Evolutionary conservation across 2,888 invertebrate species (phyloP), one percentile per base, ranked within the genome.

Genomic region (Ptilodon capucinus): DNA sequence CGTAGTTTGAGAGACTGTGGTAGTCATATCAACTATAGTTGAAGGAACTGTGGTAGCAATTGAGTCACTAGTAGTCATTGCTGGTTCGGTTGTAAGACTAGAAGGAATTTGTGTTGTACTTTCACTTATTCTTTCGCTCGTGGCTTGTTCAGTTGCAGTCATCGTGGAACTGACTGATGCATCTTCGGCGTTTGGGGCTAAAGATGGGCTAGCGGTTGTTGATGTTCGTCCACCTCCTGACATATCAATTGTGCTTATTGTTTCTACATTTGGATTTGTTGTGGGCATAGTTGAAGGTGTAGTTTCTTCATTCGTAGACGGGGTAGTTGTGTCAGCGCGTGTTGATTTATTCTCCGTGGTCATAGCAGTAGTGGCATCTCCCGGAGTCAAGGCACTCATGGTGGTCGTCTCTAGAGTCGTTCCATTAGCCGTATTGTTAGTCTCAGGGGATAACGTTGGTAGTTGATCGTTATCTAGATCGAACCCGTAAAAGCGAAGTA

Each of bases 401-500:
- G 67, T 60, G 17, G 71, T 64, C 14, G 68, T 53, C 14, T 61
- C 55, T 16, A 46, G 30, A 40, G 62, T 67, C 2, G 74, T 70
- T 18, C 53, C 71, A 52, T 71, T 75, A 40, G 64, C 53, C 19
- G 71, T 71, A 44, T 54, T 64, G 51, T 74, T 75, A 16, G 63
- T 65, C 41, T 64, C 68, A 18, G 77, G 67, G 1, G 79, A 60
- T 46, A 79, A 57, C 21, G 77, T 77, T n/a, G 82, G 82, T 36
- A 79, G 48, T 47, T 81, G 77, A 40, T 88, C 86, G 46, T 77
- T 84, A 46, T 93, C 93, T 47, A 96, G 90, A 79, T 96, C 95
- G 67, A 95, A 97, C 0, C 97, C 97, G 68, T 97, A 97, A 78
- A 96, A 96, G 57, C 93, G 91, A 28, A 97, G 77, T 41, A 95